phyloP scores from a whole-genome alignment of 2,888 invertebrate genomes.

The Lasioglossum leucozonium region DNA sequence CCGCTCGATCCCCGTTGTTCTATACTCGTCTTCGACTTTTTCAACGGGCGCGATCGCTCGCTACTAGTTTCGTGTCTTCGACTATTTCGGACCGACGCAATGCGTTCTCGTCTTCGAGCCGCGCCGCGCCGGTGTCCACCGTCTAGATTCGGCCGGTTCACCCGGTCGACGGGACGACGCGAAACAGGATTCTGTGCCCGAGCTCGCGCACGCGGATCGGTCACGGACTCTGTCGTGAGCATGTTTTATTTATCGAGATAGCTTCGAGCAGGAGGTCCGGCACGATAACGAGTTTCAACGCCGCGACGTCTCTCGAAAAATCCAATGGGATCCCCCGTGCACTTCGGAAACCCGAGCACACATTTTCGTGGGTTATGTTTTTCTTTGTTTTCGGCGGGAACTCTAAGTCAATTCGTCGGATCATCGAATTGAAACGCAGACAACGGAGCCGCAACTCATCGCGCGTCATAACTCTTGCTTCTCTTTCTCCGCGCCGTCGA shows the following conservation, averaged over 20 bases:
- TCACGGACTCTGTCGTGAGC: conserved; percentile 44
- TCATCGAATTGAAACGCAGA: neutral
- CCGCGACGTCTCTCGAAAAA: conserved; percentile 18
- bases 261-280: conserved; percentile 40
- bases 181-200: conserved; percentile 41
- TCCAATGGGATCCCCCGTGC: neutral
- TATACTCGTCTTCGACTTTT: conserved; percentile 13
- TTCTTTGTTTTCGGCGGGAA: neutral
- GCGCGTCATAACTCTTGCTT: conserved; percentile 38
- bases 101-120: neutral
- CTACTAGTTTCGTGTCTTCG: neutral
- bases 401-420: neutral
- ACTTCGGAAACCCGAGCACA: neutral
- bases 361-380: neutral
- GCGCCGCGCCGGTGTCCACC: neutral
- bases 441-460: no score
- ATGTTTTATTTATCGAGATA: conserved; percentile 63
- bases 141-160: conserved; percentile 31
- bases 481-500: neutral
- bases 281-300: conserved; percentile 49
- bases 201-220: conserved; percentile 35
- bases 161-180: neutral
- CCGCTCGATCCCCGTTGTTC: conserved; percentile 1
- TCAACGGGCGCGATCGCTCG: neutral
- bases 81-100: neutral